Conservation (phyloP, 1,140 invertebrate genomes). For the Drosophila jambulina region DNA sequence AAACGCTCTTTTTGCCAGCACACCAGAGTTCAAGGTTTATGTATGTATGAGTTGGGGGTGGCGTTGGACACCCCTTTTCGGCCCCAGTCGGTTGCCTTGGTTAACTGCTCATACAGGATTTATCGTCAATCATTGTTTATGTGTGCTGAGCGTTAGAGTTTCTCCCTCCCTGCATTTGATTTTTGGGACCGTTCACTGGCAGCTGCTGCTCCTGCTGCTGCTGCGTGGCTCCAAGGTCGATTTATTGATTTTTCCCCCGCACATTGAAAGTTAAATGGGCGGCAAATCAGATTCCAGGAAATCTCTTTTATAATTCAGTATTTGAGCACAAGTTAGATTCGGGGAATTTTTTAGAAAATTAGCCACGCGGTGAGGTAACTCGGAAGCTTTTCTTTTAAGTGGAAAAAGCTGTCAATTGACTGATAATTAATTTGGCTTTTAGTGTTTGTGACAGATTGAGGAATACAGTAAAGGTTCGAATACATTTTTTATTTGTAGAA, state of each 20-base stretch:
- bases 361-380: neutral
- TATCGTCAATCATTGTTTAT: conserved; percentile 61
- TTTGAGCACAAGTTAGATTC: conserved; percentile 1
- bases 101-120: conserved; percentile 58
- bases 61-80: neutral
- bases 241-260: conserved; percentile 83
- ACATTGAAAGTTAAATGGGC: conserved; percentile 48
- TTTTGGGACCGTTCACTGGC: conserved; percentile 20
- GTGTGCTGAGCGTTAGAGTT: conserved; percentile 42
- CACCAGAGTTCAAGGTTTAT: conserved; percentile 76
- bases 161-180: neutral
- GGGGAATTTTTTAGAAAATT: conserved; percentile 23
- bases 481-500: neutral
- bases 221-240: conserved; percentile 73
- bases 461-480: neutral
- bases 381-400: conserved; percentile 14
- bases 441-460: neutral
- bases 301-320: conserved; percentile 35
- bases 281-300: conserved; percentile 36
- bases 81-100: conserved; percentile 25
- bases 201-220: conserved; percentile 29
- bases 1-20: conserved; percentile 38
- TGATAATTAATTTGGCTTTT: neutral
- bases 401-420: neutral
- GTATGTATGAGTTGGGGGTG: conserved; percentile 44